Base-by-base conservation (phyloP, 2,113 vertebrate species). In the Myodes glareolus region DNA sequence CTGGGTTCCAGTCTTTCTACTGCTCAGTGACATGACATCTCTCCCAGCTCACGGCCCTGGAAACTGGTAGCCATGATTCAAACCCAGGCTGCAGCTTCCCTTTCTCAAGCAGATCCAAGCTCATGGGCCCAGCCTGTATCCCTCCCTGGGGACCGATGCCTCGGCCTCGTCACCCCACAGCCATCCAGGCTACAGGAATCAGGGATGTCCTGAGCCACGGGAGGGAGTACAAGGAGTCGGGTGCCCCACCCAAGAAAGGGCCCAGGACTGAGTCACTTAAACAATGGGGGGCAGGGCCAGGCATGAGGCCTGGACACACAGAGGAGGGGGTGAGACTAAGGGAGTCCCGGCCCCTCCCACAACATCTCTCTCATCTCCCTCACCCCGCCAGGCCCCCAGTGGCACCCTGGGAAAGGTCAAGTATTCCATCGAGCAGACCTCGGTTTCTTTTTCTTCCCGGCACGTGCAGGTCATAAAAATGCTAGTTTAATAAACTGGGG, bases 371-470 rank as follows among this genome's bases (percentile, higher is more conserved):
- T 39, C 25, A 17, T 45, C 78, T 47, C 50, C 80, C 84, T 1
- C 29, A 33, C 45, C 85, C 23, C 2, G 21, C 77, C 61, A 45
- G 33, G 42, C 81, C 36, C 75, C 4, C 0, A 76, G 75, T 1
- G 42, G 33, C 7, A 55, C 94, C 5, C 0, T 12, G 5, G 16
- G 81, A 98, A 98, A 98, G 98, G 98, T 98, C 98, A 98, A 93
- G 0, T 1, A 97, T 92, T 14, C 94, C 17, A 27, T 0, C 84
- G 96, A 97, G 97, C 77, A 82, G 97, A 97, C 97, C 94, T 85
- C 23, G 88, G 97, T 92, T 97, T 67, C 98, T 98, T 98, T 92
- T 96, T 95, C 98, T 98, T 96, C 94, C 52, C 50, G 97, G 90
- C 91, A 68, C 91, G 97, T 96, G 97, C 72, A 73, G 94, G 95